phyloP scores from a whole-genome alignment of 2,113 vertebrate species.

The Amazona guildingii region DNA sequence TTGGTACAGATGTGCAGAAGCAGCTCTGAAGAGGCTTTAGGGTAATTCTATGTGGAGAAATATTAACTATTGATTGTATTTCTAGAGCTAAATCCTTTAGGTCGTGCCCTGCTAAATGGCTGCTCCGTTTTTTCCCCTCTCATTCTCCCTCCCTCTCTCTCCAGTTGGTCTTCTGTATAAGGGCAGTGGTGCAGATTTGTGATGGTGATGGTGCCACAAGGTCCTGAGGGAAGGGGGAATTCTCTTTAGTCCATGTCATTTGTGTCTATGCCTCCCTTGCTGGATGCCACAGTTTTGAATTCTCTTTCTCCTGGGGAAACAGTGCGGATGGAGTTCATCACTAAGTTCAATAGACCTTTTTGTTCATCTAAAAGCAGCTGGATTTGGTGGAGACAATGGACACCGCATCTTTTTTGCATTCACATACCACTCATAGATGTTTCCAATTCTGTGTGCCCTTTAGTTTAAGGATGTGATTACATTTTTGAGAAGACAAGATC shows the following conservation, averaged over 20 bases:
- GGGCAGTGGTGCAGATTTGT: background rate
- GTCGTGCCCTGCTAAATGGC: background rate
- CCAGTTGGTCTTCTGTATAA: background rate
- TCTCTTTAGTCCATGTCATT: background rate
- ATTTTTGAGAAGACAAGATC: background rate
- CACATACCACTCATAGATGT: background rate
- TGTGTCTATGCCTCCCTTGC: background rate
- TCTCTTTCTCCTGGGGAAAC: background rate
- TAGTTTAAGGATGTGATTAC: background rate
- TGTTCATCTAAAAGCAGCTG: background rate
- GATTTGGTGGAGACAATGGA: background rate
- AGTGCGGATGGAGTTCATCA: background rate
- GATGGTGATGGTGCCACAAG: background rate
- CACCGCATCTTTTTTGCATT: background rate
- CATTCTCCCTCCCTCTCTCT: background rate
- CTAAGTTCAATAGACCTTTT: background rate
- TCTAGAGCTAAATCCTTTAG: background rate
- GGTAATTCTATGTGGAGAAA: background rate
- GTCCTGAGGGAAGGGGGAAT: background rate
- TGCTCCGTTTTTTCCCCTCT: background rate
- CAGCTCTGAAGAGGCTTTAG: conserved; percentile 1
- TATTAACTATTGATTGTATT: background rate
- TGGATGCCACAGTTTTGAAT: background rate
- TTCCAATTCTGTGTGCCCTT: background rate
- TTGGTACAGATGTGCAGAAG: background rate